Evolutionary conservation across 2,797 vertebrate species (phyloP).

Genomic region (Pseudocheirus occidentalis): DNA sequence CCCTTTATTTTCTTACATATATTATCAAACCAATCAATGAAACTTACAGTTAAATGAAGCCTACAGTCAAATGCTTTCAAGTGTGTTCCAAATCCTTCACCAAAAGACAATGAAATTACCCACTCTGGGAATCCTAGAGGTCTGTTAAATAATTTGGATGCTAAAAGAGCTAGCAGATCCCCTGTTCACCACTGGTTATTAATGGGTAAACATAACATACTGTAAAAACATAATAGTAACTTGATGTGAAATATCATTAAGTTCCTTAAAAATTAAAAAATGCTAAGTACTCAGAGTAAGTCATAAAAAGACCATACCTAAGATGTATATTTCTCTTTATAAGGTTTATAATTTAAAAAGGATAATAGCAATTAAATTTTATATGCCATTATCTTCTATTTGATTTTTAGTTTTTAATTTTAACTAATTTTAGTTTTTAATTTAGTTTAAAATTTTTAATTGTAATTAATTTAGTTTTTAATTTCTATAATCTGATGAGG

Average conservation of each 20-base stretch:
- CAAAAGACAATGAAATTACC: slow-evolving; percentile 32
- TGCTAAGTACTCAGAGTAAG: not conserved
- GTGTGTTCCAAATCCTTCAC: slow-evolving; percentile 44
- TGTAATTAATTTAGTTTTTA: no score
- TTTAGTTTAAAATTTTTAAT: no score
- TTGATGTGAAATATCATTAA: slow-evolving; percentile 43
- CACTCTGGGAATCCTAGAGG: not conserved
- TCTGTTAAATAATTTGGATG: slow-evolving; percentile 12
- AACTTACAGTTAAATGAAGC: slow-evolving; percentile 41
- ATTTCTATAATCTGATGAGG: not conserved
- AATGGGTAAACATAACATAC: not conserved
- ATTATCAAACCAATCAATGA: slow-evolving; percentile 43
- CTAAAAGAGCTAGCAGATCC: slow-evolving; percentile 35
- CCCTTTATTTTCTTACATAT: slow-evolving; percentile 56
- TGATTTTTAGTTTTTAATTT: not conserved
- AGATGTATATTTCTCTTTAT: slow-evolving; percentile 33
- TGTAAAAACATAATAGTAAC: slow-evolving; percentile 23
- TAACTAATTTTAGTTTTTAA: not conserved
- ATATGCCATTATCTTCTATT: not conserved
- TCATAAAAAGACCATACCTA: not conserved
- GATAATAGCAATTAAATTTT: slow-evolving; percentile 4
- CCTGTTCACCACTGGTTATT: slow-evolving; percentile 15
- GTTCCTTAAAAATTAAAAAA: slow-evolving; percentile 45
- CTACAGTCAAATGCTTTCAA: slow-evolving; percentile 36
- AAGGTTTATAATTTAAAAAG: slow-evolving; percentile 33